Conservation (phyloP, 2,888 invertebrate species). For the Linhomoeus sp. region DNA sequence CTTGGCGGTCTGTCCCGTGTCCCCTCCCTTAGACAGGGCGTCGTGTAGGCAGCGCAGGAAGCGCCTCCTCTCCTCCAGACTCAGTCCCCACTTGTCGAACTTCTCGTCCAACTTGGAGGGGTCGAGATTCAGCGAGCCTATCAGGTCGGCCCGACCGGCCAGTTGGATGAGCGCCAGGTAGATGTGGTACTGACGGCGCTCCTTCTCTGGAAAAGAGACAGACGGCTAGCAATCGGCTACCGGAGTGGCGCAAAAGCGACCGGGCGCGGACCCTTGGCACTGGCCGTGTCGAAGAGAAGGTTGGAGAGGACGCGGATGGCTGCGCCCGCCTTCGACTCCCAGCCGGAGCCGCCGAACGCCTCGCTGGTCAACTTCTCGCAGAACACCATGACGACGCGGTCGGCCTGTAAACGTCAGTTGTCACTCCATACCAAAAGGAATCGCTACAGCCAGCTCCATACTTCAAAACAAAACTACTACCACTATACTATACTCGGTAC, state of each 20-base stretch:
- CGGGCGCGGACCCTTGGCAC: no score
- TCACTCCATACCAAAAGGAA: no score
- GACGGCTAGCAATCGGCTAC: not conserved
- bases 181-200: not conserved
- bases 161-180: conserved; percentile 3
- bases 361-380: not conserved
- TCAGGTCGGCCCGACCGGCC: not conserved
- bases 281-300: conserved; percentile 39
- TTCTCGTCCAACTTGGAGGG: conserved; percentile 26
- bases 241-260: no score
- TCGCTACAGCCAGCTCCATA: no score
- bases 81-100: conserved; percentile 28
- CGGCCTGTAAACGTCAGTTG: not conserved
- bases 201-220: no score
- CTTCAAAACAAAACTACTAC: no score
- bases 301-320: conserved; percentile 52
- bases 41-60: conserved; percentile 68
- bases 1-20: conserved; percentile 18
- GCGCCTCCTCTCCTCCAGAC: conserved; percentile 46
- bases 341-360: conserved; percentile 14
- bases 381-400: not conserved
- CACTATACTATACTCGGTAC: no score
- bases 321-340: conserved; percentile 18
- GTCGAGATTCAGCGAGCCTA: conserved; percentile 2
- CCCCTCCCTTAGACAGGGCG: conserved; percentile 62